phyloP scores from a whole-genome alignment of 1,140 invertebrate species.

The Asobara japonica region DNA sequence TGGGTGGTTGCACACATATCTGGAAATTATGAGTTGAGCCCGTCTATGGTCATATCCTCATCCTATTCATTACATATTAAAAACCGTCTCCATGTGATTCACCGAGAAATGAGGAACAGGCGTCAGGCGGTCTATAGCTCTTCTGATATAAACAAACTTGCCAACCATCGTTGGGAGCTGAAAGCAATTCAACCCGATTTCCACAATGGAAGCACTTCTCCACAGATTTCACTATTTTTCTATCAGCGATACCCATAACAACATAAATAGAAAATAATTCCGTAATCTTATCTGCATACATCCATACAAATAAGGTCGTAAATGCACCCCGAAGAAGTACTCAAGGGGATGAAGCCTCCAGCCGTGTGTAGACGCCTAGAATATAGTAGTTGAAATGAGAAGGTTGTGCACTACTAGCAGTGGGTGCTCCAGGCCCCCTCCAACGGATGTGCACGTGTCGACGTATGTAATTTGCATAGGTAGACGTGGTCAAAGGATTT shows the following conservation, averaged over 20 bases:
- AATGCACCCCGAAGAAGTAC: background rate
- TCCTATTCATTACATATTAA: too few relatives aligned
- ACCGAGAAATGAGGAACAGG: too few relatives aligned
- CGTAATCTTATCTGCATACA: background rate
- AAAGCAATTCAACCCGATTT: background rate
- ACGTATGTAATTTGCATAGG: slow-evolving; percentile 56
- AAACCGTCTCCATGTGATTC: too few relatives aligned
- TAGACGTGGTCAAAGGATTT: slow-evolving; percentile 57
- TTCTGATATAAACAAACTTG: too few relatives aligned
- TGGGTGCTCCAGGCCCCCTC: background rate
- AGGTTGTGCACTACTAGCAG: background rate
- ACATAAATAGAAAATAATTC: background rate
- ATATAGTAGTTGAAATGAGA: background rate
- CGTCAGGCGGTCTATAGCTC: too few relatives aligned
- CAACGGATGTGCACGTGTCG: slow-evolving; percentile 30
- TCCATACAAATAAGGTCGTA: background rate
- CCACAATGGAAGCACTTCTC: background rate
- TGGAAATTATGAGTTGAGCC: too few relatives aligned
- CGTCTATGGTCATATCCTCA: too few relatives aligned
- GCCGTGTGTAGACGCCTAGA: background rate
- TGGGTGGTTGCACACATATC: too few relatives aligned
- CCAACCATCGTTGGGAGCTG: background rate
- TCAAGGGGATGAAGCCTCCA: background rate
- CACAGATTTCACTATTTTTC: background rate
- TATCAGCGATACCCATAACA: background rate